phyloP scores from a whole-genome alignment of 2,888 invertebrate genomes.

The Endomychus coccineus region DNA sequence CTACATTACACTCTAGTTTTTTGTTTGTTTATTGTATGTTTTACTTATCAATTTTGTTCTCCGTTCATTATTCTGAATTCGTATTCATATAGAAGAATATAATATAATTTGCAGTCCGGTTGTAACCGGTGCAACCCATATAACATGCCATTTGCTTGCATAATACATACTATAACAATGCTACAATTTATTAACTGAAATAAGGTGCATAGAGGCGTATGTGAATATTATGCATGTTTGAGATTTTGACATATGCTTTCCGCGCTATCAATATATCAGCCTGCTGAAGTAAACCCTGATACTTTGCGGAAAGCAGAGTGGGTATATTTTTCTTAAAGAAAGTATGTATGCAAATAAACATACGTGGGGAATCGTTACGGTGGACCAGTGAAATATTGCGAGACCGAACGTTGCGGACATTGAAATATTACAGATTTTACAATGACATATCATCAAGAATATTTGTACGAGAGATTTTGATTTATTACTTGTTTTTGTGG shows the following conservation, averaged over 20 bases:
- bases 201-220: no score
- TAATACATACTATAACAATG: no score
- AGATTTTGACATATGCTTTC: slow-evolving; percentile 43
- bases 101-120: no score
- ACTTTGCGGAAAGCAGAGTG: slow-evolving; percentile 39
- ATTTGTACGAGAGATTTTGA: slow-evolving; percentile 43
- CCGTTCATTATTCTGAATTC: no score
- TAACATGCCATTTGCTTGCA: no score
- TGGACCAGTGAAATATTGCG: slow-evolving; percentile 43
- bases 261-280: slow-evolving; percentile 42
- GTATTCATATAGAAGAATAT: no score
- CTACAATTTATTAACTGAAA: no score
- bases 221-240: slow-evolving; percentile 35
- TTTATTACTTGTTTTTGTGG: slow-evolving; percentile 31
- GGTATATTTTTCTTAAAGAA: slow-evolving; percentile 42
- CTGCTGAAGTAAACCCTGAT: slow-evolving; percentile 36
- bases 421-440: slow-evolving; percentile 43
- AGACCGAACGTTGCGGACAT: slow-evolving; percentile 41
- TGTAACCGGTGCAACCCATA: no score
- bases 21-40: no score
- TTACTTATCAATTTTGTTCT: no score
- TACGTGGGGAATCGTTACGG: slow-evolving; percentile 37
- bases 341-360: slow-evolving; percentile 42
- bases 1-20: no score
- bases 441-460: slow-evolving; percentile 44